A percentile compares a stretch with the other conserved stretches of the same genome.
These are phyloP conservation scores for Autographa gamma DNA, from an alignment of 2,888 invertebrate genomes.

Conservation along the genomic window DNA sequence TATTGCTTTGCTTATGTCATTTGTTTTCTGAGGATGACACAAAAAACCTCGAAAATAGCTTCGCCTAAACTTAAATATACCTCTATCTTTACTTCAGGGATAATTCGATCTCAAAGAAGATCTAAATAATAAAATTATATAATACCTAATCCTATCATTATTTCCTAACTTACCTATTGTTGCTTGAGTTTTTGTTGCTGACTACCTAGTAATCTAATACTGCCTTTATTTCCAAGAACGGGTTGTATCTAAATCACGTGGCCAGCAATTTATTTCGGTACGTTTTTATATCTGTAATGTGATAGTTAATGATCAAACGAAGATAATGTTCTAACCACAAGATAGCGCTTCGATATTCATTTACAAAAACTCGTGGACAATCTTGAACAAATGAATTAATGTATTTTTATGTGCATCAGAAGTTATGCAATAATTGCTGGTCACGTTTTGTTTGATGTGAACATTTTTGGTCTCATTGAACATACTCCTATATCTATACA, in stretches of 20 bases:
- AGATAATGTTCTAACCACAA: constrained; percentile 39
- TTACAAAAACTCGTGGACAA: constrained; percentile 28
- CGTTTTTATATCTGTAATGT: constrained; percentile 33
- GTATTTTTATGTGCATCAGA: neutral
- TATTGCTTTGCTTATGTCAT: neutral
- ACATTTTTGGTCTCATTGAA: too few species aligned
- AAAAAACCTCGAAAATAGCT: too few species aligned
- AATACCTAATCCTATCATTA: neutral
- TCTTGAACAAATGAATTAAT: constrained; percentile 18
- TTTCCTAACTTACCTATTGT: neutral
- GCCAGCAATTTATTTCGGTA: constrained; percentile 12
- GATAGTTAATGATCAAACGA: constrained; percentile 28
- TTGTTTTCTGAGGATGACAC: neutral
- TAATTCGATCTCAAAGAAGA: neutral
- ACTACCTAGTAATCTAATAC: neutral
- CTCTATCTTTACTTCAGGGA: too few species aligned
- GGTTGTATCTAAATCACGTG: constrained; percentile 5
- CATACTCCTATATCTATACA: too few species aligned
- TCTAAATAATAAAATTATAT: neutral
- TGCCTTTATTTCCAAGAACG: neutral
- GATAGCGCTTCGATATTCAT: constrained; percentile 32
- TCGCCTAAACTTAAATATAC: too few species aligned
- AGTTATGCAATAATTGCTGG: too few species aligned
- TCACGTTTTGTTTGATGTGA: too few species aligned
- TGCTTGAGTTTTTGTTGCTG: neutral